Evolutionary conservation across 2,888 invertebrate genomes (phyloP), one percentile per base, ranked within the genome.

Genomic region (Lepidocyrtinus sp.): DNA sequence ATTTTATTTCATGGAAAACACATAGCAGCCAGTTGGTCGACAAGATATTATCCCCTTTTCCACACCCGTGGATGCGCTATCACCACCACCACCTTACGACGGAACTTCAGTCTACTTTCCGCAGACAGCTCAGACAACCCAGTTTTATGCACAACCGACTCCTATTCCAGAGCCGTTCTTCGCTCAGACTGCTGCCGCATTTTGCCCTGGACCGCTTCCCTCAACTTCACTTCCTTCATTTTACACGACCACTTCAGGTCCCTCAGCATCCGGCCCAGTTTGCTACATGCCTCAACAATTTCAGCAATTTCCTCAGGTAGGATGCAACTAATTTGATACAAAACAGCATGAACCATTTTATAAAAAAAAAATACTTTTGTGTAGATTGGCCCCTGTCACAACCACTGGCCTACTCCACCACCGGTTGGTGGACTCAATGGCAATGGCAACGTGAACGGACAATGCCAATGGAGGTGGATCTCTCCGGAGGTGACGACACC

Each of bases 211-310:
- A 70, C 79, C 64, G 69, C 61, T 79, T 45, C 75, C 80, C 26
- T 75, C 81, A 70, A 82, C 82, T 65, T 76, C 79, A 55, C 76
- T 80, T 27, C 80, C 80, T 69, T 80, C 80, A 12, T 80, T 80
- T 65, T 80, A 77, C 74, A 68, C 73, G 25, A 22, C 75, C n/a
- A 75, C 79, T 50, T 70, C 82, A 68, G 76, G 82, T 19, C 70
- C 84, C 9, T 62, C 78, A 22, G 73, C 82, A 69, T 73, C 80
- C 59, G 83, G 83, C 59, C 84, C 80, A 36, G 81, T 84, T 17
- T 84, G 82, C 70, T 84, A 83, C 72, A 75, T 84, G 78, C 83
- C 80, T 73, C 80, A 82, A 46, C 84, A 83, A 25, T 84, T 83
- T 74, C 84, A 82, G 68, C 80, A 80, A 45, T 75, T 80, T 46